Percentiles rank a stretch among this genome's conserved stretches.
Evolutionary conservation across 2,797 vertebrate genomes (phyloP).

Genomic region (Serranus cabrilla): DNA sequence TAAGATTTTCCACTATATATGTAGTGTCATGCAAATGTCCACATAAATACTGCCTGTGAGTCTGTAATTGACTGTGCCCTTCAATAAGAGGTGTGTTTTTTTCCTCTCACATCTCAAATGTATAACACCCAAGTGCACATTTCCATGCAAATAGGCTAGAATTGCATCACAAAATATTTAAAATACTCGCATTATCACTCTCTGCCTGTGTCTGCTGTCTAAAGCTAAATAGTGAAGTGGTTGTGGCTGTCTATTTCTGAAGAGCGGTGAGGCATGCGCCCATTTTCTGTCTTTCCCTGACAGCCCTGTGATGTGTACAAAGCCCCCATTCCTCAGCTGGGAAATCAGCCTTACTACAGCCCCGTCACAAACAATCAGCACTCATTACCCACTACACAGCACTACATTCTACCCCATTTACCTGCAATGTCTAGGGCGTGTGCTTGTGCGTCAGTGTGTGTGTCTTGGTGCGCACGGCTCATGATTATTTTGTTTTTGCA

Average conservation of each 20-base stretch:
- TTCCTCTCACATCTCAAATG: conserved; percentile 29
- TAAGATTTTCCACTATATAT: neutral
- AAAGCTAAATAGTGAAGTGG: conserved; percentile 70
- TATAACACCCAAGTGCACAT: conserved; percentile 59
- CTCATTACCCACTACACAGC: conserved; percentile 78
- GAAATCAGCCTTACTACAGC: conserved; percentile 84
- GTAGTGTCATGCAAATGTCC: conserved; percentile 36
- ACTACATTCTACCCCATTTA: conserved; percentile 75
- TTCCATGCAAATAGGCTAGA: conserved; percentile 67
- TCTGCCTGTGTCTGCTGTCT: conserved; percentile 59
- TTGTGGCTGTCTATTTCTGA: conserved; percentile 76
- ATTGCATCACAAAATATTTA: conserved; percentile 70
- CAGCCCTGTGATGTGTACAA: conserved; percentile 79
- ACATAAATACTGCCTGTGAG: conserved; percentile 35
- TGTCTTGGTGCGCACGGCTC: conserved; percentile 11
- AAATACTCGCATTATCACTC: conserved; percentile 63
- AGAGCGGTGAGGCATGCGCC: conserved; percentile 74
- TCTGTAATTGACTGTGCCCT: conserved; percentile 62
- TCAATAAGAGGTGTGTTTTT: conserved; percentile 47
- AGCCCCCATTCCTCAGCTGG: conserved; percentile 79
- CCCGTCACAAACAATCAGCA: conserved; percentile 83
- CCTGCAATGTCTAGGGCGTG: conserved; percentile 59
- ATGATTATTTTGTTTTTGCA: conserved; percentile 54
- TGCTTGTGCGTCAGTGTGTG: conserved; percentile 1
- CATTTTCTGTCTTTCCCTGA: conserved; percentile 80